Base-by-base conservation (phyloP, 2,797 vertebrate species). In the Cichlasoma orientale region DNA sequence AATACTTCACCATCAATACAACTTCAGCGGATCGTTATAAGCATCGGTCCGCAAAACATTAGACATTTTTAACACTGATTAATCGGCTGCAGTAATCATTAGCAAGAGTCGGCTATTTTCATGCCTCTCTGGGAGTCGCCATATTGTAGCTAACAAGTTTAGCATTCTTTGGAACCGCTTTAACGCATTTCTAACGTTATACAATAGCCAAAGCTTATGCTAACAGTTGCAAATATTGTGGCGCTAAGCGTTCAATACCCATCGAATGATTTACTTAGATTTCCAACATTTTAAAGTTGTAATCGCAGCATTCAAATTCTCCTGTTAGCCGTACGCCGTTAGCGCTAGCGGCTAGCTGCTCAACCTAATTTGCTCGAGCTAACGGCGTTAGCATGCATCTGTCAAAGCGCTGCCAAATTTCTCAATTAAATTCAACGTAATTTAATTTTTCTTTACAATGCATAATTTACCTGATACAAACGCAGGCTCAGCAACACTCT, bases 111-210 rank as follows among this genome's bases (percentile, higher is more conserved):
- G 87, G 91, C 93, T 94, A 92, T 95, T 94, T 95, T 95, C 93
- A 95, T 94, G 94, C 94, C 79, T 94, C 94, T 93, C 83, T 95
- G 94, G 94, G 92, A 95, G 95, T 94, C 94, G 95, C 95, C 95
- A 96, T 96, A 88, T 96, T 96, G 95, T 94, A 90, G 92, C 92
- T 92, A 92, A 41, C 71, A 72, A 87, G 77, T 85, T 84, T 89
- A 88, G 85, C 90, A 83, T 90, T 85, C 77, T 55, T 73, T 83
- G 75, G 75, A 85, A 41, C 59, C 58, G 3, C 4, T 78, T 82
- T 63, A 75, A 57, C 79, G 56, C 52, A 41, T 58, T 58, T 88
- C 54, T 44, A 25, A 14, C 29, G 41, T 29, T 14, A 41, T 1
- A 50, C 44, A 23, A 5, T 2, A 3, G 0, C 29, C 3, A 1